Evolutionary conservation across 2,888 invertebrate species (phyloP).

Genomic region (Drosophila neonasuta): DNA sequence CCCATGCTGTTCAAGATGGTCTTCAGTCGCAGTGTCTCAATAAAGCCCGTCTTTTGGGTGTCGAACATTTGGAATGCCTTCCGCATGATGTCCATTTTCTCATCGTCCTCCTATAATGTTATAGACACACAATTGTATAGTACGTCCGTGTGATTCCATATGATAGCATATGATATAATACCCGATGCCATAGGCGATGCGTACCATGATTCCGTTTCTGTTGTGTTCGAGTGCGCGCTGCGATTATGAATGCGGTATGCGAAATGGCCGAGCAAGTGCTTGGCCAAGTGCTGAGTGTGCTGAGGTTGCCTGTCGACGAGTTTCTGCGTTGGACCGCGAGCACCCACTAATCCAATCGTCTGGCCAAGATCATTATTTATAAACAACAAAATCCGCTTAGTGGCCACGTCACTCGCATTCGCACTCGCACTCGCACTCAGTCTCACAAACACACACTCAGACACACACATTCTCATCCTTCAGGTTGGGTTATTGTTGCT

Average conservation of each 20-base stretch:
- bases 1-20: constrained; percentile 97
- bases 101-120: constrained; percentile 85
- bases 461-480: constrained; percentile 48
- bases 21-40: constrained; percentile 94
- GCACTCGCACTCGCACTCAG: constrained; percentile 21
- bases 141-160: neutral
- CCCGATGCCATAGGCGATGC: constrained; percentile 19
- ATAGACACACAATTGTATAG: neutral
- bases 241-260: constrained; percentile 44
- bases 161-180: constrained; percentile 36
- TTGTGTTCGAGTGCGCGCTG: constrained; percentile 37
- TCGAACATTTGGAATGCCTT: constrained; percentile 99
- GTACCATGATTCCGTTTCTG: constrained; percentile 43
- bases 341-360: constrained; percentile 80
- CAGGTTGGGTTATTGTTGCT: constrained; percentile 64
- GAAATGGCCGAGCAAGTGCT: constrained; percentile 21
- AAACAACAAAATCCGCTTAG: constrained; percentile 71
- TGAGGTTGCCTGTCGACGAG: constrained; percentile 47
- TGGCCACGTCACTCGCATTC: constrained; percentile 62
- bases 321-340: constrained; percentile 67
- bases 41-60: constrained; percentile 94
- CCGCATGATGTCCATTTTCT: constrained; percentile 94
- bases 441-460: neutral
- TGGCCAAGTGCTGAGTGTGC: constrained; percentile 14
- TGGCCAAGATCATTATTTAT: constrained; percentile 81